A percentile compares a stretch with the other conserved stretches of the same genome.
These are phyloP conservation scores for Menidia menidia DNA, from an alignment of 2,797 vertebrate genomes.

Conservation along the genomic window DNA sequence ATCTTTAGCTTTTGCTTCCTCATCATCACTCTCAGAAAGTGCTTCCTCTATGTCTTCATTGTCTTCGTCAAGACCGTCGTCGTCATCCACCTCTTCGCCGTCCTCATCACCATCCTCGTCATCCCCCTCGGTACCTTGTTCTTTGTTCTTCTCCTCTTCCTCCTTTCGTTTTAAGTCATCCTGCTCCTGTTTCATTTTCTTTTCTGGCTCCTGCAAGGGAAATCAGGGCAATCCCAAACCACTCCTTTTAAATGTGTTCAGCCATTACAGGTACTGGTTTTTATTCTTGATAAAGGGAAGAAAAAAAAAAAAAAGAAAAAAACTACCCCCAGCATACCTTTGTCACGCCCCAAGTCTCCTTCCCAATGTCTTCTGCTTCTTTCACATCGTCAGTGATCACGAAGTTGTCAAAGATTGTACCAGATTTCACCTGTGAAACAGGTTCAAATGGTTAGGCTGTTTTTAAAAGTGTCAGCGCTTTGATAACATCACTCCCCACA, in stretches of 20 bases:
- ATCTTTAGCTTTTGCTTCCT: constrained; percentile 72
- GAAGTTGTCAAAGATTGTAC: constrained; percentile 90
- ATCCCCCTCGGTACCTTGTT: constrained; percentile 64
- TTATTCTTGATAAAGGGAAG: background rate
- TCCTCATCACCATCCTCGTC: constrained; percentile 12
- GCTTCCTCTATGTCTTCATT: constrained; percentile 61
- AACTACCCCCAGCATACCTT: constrained; percentile 72
- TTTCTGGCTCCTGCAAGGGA: constrained; percentile 80
- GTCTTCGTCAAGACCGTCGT: constrained; percentile 46
- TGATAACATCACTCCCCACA: background rate
- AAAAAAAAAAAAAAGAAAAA: background rate
- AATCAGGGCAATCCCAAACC: constrained; percentile 2
- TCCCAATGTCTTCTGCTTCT: constrained; percentile 85
- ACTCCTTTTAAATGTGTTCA: background rate
- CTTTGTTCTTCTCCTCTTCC: constrained; percentile 82
- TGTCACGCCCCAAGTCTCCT: constrained; percentile 85
- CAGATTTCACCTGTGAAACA: constrained; percentile 84
- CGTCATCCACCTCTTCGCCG: background rate
- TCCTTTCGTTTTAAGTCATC: constrained; percentile 82
- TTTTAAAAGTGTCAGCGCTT: background rate
- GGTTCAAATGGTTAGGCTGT: background rate
- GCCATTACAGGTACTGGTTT: background rate
- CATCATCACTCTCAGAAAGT: constrained; percentile 64
- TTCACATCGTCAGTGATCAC: constrained; percentile 84
- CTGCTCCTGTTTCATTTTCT: constrained; percentile 84